phyloP scores from a whole-genome alignment of 2,797 vertebrate genomes.

The Characodon lateralis region DNA sequence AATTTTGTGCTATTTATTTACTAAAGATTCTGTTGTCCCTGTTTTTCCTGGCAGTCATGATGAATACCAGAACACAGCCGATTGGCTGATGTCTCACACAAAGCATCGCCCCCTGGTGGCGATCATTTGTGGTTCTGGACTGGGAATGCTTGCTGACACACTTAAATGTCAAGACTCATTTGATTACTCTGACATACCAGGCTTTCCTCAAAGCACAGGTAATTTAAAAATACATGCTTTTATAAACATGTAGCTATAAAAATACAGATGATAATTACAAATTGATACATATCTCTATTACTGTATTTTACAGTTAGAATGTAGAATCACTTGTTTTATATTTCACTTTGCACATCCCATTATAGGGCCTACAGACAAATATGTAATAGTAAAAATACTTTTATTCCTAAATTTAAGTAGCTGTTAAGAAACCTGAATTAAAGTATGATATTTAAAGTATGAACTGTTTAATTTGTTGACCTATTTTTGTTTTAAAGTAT shows the following conservation, averaged over 20 bases:
- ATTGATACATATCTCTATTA: background rate
- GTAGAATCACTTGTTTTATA: background rate
- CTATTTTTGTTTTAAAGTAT: background rate
- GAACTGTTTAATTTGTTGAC: background rate
- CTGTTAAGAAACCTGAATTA: background rate
- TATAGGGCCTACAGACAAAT: background rate
- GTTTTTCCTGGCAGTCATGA: conserved; percentile 72
- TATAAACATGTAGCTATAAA: background rate
- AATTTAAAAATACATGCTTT: background rate
- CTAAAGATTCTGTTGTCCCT: background rate
- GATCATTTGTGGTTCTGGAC: conserved; percentile 86
- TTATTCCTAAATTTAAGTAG: background rate
- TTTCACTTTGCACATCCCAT: background rate
- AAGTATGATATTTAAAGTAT: background rate
- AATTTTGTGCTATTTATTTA: background rate
- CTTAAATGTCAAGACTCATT: conserved; percentile 80
- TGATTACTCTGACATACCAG: conserved; percentile 82
- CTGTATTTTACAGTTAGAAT: background rate
- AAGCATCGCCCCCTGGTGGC: conserved; percentile 83
- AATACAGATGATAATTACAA: background rate
- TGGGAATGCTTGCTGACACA: conserved; percentile 83
- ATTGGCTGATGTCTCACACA: conserved; percentile 83
- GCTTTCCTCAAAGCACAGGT: conserved; percentile 89
- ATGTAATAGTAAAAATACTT: background rate
- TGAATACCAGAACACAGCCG: conserved; percentile 81